Conservation (phyloP, 2,797 vertebrate species). For the Melanotaenia parkinsoni region DNA sequence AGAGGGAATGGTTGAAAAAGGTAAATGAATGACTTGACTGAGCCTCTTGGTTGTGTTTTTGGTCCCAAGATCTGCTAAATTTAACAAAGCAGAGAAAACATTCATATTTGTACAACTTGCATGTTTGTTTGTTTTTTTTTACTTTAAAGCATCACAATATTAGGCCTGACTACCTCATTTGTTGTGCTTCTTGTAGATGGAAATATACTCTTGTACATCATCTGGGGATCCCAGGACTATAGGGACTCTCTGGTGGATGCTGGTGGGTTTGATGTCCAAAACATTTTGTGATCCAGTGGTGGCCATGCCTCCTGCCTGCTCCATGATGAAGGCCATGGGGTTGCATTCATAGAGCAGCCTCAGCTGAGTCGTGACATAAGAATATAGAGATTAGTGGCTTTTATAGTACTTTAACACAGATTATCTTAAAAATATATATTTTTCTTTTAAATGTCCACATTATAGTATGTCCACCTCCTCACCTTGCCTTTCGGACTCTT, state of each 20-base stretch:
- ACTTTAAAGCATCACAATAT: background rate
- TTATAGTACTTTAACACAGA: background rate
- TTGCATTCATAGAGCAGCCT: slow-evolving; percentile 95
- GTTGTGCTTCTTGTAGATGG: slow-evolving; percentile 87
- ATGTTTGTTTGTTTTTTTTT: background rate
- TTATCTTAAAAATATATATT: background rate
- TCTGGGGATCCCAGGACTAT: slow-evolving; percentile 91
- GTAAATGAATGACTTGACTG: slow-evolving; percentile 10
- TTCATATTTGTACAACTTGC: background rate
- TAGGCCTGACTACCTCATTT: slow-evolving; percentile 65
- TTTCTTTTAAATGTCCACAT: background rate
- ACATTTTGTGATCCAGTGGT: slow-evolving; percentile 88
- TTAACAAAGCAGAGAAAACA: background rate
- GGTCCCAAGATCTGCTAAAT: slow-evolving; percentile 11
- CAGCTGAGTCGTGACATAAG: slow-evolving; percentile 77
- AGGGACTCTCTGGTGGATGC: slow-evolving; percentile 91
- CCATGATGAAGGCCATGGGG: slow-evolving; percentile 93
- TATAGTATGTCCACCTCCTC: slow-evolving; percentile 6
- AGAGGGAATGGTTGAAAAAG: slow-evolving; percentile 15
- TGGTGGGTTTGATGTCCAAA: slow-evolving; percentile 90
- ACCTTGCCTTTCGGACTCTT: slow-evolving; percentile 98
- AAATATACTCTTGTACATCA: slow-evolving; percentile 91
- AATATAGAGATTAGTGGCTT: background rate
- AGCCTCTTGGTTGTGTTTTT: background rate
- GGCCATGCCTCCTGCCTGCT: slow-evolving; percentile 92